These are phyloP conservation scores for Gymnarchus niloticus DNA, from an alignment of 2,113 vertebrate species.

Conservation along the genomic window DNA sequence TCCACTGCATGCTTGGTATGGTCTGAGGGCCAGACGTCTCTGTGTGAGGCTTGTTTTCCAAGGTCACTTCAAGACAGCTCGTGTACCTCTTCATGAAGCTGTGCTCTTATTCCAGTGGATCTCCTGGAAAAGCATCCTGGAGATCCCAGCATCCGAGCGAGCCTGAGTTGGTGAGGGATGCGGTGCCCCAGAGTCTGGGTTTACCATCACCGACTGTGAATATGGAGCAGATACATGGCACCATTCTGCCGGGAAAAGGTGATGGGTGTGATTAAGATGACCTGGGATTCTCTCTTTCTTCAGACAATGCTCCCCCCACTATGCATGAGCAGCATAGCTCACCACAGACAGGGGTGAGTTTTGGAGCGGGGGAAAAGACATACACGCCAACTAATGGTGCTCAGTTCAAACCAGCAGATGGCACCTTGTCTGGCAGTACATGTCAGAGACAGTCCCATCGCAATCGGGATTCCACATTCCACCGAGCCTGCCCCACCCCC, in stretches of 20 bases:
- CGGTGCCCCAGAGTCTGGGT: too few species aligned
- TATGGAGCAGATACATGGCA: too few species aligned
- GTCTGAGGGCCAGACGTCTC: background rate
- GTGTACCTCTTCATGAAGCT: background rate
- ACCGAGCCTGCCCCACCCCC: constrained; percentile 12
- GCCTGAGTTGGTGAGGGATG: background rate
- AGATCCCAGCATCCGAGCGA: background rate
- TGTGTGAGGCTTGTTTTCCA: background rate
- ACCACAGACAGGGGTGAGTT: background rate
- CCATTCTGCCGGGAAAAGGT: background rate
- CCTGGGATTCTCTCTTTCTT: background rate
- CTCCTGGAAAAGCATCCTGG: background rate
- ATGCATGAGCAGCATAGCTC: background rate
- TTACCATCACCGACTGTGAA: too few species aligned
- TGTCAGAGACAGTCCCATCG: constrained; percentile 47
- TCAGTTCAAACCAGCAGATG: constrained; percentile 54
- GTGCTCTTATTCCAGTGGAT: background rate
- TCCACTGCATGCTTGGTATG: background rate
- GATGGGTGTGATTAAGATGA: background rate
- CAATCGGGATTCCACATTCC: constrained; percentile 49
- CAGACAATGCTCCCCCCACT: background rate
- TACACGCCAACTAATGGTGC: background rate
- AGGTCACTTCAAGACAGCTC: background rate
- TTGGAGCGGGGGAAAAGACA: background rate
- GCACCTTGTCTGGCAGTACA: constrained; percentile 39